phyloP scores from a whole-genome alignment of 2,797 vertebrate genomes.

The Cichlasoma orientale region DNA sequence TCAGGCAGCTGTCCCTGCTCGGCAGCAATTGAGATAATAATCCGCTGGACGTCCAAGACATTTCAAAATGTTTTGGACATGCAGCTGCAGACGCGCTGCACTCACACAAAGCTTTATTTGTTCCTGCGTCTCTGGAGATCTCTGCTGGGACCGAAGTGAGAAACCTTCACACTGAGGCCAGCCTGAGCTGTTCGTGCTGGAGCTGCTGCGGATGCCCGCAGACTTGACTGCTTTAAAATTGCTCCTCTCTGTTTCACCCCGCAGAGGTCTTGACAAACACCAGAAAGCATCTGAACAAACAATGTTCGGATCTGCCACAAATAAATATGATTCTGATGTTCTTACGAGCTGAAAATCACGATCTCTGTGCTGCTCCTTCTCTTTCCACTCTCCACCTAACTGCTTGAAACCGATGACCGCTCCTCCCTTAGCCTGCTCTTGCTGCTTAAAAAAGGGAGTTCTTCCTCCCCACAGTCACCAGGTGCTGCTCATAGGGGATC shows the following conservation, averaged over 20 bases:
- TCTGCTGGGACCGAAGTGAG: conserved; percentile 20
- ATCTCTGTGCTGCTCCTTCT: not conserved
- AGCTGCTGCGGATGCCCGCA: not conserved
- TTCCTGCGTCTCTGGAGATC: conserved; percentile 13
- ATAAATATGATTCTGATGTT: not conserved
- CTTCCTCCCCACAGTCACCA: not conserved
- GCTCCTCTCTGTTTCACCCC: not conserved
- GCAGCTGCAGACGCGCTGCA: conserved; percentile 14
- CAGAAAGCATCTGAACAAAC: not conserved
- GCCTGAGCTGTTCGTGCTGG: not conserved
- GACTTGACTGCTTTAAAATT: not conserved
- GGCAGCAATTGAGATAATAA: conserved; percentile 30
- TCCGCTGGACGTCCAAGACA: not conserved
- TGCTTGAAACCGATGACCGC: not conserved
- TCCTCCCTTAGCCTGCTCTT: not conserved
- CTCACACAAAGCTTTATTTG: conserved; percentile 52
- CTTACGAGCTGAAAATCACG: not conserved
- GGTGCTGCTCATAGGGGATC: not conserved
- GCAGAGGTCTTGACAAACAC: not conserved
- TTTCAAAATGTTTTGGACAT: conserved; percentile 14
- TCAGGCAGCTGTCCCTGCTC: conserved; percentile 36
- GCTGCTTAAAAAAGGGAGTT: not conserved
- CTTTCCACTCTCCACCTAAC: not conserved
- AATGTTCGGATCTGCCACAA: not conserved
- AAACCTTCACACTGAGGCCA: conserved; percentile 1